Evolutionary conservation across 2,113 vertebrate genomes (phyloP).

Genomic region (Varanus komodoensis): DNA sequence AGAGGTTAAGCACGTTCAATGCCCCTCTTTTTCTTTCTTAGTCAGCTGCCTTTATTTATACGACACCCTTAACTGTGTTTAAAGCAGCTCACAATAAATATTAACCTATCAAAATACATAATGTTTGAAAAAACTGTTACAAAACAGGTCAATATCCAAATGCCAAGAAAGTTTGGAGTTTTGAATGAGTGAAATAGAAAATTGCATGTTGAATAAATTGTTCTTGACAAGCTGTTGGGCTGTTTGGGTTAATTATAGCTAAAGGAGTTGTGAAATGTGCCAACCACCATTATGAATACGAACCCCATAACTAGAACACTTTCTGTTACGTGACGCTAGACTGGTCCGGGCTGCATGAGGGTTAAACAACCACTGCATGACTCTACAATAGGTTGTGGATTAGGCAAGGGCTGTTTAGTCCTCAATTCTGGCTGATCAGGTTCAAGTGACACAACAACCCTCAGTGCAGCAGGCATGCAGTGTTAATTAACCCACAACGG

Average conservation of each 20-base stretch:
- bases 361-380: no score
- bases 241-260: neutral
- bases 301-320: no score
- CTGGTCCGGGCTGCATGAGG: no score
- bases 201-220: slow-evolving; percentile 11
- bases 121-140: neutral
- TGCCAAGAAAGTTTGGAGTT: neutral
- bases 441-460: no score
- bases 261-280: no score
- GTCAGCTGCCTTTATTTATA: neutral
- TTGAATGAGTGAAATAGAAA: slow-evolving; percentile 10
- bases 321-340: no score
- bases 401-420: no score
- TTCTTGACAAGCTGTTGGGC: slow-evolving; percentile 23
- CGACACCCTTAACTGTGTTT: neutral
- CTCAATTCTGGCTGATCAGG: no score
- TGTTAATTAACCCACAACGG: no score
- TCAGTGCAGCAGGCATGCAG: no score
- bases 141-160: neutral
- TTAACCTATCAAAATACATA: neutral
- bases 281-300: no score
- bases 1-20: neutral
- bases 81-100: neutral
- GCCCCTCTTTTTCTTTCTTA: neutral
- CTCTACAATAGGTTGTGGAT: no score